These are phyloP conservation scores for Melanargia galathea DNA, from an alignment of 2,888 invertebrate genomes.

Conservation along the genomic window DNA sequence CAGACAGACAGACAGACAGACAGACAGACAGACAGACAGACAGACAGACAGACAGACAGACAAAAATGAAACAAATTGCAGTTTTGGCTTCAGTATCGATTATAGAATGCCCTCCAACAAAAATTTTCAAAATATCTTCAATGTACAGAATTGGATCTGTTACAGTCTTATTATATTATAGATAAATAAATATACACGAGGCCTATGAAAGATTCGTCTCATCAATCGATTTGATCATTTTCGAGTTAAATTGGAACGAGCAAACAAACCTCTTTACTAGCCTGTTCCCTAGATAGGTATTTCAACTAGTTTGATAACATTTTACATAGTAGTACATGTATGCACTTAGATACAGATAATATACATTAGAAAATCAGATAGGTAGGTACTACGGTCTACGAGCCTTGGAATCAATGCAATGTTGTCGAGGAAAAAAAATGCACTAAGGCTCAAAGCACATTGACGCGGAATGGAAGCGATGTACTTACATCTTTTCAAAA, in stretches of 20 bases:
- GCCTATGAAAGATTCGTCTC: neutral
- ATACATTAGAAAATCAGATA: conserved; percentile 15
- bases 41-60: too few species aligned
- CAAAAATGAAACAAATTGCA: too few species aligned
- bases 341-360: neutral
- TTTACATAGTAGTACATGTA: neutral
- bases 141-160: too few species aligned
- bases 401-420: conserved; percentile 18
- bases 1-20: too few species aligned
- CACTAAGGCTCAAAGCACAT: neutral
- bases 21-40: too few species aligned
- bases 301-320: neutral
- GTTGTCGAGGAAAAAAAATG: conserved; percentile 16
- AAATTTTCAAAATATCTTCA: too few species aligned
- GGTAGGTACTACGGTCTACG: neutral
- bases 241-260: neutral
- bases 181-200: too few species aligned
- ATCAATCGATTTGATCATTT: conserved; percentile 1
- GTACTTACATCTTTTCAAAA: too few species aligned
- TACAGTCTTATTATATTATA: too few species aligned
- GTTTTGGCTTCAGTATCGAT: too few species aligned
- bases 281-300: neutral
- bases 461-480: too few species aligned
- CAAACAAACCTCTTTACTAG: conserved; percentile 9
- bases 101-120: too few species aligned